Conservation (phyloP, 2,797 vertebrate genomes). For the Arrhamphus sclerolepis region DNA sequence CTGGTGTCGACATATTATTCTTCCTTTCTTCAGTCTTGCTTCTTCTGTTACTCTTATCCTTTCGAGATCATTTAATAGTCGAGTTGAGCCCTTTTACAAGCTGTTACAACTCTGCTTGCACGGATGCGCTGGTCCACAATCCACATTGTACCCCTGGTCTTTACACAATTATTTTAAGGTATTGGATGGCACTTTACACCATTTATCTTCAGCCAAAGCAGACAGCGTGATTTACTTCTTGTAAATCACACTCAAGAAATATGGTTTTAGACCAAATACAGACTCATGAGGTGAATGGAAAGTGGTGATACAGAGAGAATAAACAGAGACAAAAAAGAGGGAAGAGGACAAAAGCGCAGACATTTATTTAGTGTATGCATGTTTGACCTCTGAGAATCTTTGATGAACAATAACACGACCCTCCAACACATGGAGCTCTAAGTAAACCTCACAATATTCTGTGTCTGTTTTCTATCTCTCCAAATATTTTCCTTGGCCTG, state of each 20-base stretch:
- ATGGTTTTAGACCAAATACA: constrained; percentile 39
- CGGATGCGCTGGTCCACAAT: no score
- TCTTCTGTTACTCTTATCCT: no score
- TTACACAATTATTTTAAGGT: no score
- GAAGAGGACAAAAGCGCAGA: constrained; percentile 13
- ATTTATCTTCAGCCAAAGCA: constrained; percentile 23
- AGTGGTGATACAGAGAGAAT: not conserved
- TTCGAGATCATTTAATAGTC: no score
- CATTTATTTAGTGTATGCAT: constrained; percentile 28
- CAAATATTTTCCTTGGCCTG: constrained; percentile 75
- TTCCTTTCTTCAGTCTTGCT: no score
- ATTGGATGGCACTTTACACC: no score
- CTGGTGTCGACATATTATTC: no score
- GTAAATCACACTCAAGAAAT: no score
- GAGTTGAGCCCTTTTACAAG: no score
- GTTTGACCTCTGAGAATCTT: constrained; percentile 43
- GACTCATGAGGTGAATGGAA: constrained; percentile 11
- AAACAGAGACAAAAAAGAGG: not conserved
- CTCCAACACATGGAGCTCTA: constrained; percentile 29
- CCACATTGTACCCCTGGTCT: no score
- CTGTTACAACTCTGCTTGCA: no score
- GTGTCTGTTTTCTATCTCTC: constrained; percentile 54
- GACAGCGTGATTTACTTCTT: constrained; percentile 29
- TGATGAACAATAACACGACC: constrained; percentile 45
- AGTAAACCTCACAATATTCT: constrained; percentile 54